Conservation (phyloP, 2,888 invertebrate species). For the Xanthia togata region DNA sequence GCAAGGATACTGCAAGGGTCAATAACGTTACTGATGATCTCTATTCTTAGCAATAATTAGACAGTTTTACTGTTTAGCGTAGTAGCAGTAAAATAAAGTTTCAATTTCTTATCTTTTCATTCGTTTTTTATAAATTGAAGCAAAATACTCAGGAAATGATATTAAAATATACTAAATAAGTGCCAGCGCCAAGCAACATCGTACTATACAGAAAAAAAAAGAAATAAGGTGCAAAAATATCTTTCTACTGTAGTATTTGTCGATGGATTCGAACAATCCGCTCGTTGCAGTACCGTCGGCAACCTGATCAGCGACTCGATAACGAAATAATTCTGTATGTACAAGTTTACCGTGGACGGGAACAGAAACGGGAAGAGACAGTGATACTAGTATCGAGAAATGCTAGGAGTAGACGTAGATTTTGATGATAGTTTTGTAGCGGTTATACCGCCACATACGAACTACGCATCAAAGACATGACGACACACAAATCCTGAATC, state of each 20-base stretch:
- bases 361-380: neutral
- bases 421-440: neutral
- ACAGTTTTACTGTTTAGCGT: neutral
- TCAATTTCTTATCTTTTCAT: neutral
- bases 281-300: conserved; percentile 36
- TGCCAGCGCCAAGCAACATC: conserved; percentile 9
- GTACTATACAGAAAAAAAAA: conserved; percentile 36
- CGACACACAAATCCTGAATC: too few species aligned
- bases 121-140: neutral
- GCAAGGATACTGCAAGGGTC: neutral
- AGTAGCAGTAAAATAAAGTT: neutral
- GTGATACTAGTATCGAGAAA: conserved; percentile 15
- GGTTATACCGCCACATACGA: too few species aligned
- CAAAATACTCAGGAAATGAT: neutral
- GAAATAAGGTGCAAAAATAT: conserved; percentile 50
- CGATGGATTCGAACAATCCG: conserved; percentile 60
- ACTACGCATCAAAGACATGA: too few species aligned
- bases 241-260: conserved; percentile 49
- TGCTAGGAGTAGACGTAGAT: neutral
- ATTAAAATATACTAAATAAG: conserved; percentile 10
- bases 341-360: conserved; percentile 9
- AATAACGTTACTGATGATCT: neutral
- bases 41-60: neutral
- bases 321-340: conserved; percentile 41
- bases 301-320: conserved; percentile 44